Evolutionary conservation across 2,113 vertebrate genomes (phyloP).

Genomic region (Erythrolamprus reginae): DNA sequence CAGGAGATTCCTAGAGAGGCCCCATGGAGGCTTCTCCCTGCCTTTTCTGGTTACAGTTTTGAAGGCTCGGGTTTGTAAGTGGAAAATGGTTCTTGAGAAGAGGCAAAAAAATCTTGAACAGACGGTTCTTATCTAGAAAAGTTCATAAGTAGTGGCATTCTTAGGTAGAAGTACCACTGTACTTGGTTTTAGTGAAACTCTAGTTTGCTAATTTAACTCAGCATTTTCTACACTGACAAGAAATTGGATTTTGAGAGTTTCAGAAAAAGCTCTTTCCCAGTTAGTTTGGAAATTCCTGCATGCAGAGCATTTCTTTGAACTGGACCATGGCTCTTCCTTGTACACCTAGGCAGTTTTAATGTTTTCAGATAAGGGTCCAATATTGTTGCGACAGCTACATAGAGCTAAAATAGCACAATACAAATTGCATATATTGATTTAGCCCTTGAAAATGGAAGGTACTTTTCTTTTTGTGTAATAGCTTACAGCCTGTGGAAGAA

Average conservation of each 20-base stretch:
- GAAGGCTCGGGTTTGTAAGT: too few species aligned
- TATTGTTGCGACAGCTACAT: background rate
- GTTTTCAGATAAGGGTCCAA: background rate
- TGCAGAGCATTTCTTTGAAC: background rate
- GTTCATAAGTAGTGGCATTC: too few species aligned
- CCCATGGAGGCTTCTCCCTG: too few species aligned
- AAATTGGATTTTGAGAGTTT: background rate
- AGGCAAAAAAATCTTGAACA: too few species aligned
- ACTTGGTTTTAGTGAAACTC: background rate
- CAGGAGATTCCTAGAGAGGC: too few species aligned
- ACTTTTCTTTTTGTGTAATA: background rate
- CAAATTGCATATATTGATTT: background rate
- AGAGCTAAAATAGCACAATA: background rate
- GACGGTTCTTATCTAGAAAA: too few species aligned
- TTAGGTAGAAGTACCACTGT: too few species aligned
- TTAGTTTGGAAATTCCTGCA: background rate
- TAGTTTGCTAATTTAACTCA: background rate
- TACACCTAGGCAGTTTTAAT: background rate
- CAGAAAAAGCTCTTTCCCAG: background rate
- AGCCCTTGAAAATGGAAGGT: background rate
- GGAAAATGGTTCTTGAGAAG: too few species aligned
- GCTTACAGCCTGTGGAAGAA: background rate
- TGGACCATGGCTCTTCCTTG: background rate
- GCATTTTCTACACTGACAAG: background rate
- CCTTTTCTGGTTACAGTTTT: too few species aligned